These are phyloP conservation scores for Ophion obscuratus DNA, from an alignment of 2,888 invertebrate genomes.

Conservation along the genomic window DNA sequence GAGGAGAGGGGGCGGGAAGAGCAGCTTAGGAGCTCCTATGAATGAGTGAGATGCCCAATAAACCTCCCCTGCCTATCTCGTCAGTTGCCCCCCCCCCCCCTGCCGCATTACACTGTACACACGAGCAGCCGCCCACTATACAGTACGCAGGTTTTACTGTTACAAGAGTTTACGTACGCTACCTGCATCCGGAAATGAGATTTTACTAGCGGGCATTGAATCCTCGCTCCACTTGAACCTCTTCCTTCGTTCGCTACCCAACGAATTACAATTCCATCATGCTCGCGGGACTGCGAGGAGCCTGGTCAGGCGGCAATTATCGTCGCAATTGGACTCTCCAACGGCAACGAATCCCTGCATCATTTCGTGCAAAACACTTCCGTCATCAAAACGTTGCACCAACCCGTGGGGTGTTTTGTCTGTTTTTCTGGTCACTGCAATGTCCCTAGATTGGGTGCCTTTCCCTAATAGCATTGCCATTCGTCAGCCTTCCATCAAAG, in stretches of 20 bases:
- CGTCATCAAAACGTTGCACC: neutral
- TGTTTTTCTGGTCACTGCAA: too few relatives aligned
- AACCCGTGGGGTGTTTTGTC: too few relatives aligned
- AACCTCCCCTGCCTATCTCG: constrained; percentile 19
- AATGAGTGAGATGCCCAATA: constrained; percentile 33
- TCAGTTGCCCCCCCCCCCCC: constrained; percentile 4
- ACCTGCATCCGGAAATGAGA: constrained; percentile 61
- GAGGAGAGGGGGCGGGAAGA: constrained; percentile 62
- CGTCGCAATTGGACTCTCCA: neutral
- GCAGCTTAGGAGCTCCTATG: constrained; percentile 16
- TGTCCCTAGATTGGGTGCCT: too few relatives aligned
- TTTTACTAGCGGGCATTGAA: constrained; percentile 31
- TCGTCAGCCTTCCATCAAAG: too few relatives aligned
- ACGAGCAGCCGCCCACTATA: neutral
- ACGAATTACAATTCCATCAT: neutral
- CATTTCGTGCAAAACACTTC: neutral
- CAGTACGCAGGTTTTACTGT: constrained; percentile 49
- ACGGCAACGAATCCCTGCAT: neutral
- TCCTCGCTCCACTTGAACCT: constrained; percentile 22
- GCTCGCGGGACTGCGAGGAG: neutral
- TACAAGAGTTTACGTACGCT: constrained; percentile 61
- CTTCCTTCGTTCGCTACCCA: constrained; percentile 22
- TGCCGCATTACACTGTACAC: neutral
- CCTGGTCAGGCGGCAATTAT: neutral
- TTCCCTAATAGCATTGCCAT: too few relatives aligned